Percentiles rank a stretch among this genome's conserved stretches.
Evolutionary conservation across 2,888 invertebrate genomes (phyloP).

Genomic region (Tuberolachnus salignus): DNA sequence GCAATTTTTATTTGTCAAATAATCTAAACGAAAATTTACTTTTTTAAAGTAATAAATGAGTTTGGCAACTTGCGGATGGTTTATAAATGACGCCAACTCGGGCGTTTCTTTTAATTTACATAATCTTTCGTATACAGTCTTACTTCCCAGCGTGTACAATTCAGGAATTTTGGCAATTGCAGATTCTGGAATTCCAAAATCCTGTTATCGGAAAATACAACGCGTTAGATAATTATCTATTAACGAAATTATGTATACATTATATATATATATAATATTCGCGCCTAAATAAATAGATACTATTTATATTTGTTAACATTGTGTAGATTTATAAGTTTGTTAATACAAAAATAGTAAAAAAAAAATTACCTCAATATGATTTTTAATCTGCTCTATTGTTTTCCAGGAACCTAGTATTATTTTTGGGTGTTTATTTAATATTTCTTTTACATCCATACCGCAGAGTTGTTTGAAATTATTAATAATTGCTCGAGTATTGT

Average conservation of each 20-base stretch:
- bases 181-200: slow-evolving; percentile 40
- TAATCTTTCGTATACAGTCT: slow-evolving; percentile 37
- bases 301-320: no score
- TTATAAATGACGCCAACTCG: slow-evolving; percentile 36
- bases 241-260: no score
- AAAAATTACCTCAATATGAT: slow-evolving; percentile 40
- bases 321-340: no score
- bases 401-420: slow-evolving; percentile 27
- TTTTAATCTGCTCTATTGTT: slow-evolving; percentile 21
- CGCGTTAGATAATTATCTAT: neutral
- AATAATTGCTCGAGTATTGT: slow-evolving; percentile 33
- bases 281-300: no score
- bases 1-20: slow-evolving; percentile 42
- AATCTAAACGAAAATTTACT: slow-evolving; percentile 34
- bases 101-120: slow-evolving; percentile 38
- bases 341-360: no score
- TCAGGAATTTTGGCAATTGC: slow-evolving; percentile 21
- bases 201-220: slow-evolving; percentile 18
- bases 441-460: slow-evolving; percentile 10
- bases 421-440: slow-evolving; percentile 44
- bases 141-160: slow-evolving; percentile 44
- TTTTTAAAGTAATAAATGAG: slow-evolving; percentile 36
- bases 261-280: no score
- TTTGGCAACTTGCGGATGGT: slow-evolving; percentile 35
- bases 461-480: slow-evolving; percentile 24